Evolutionary conservation across 37 sponge, comb jelly and placozoan species (phyloP).

Genomic region (Hormiphora californensis): DNA sequence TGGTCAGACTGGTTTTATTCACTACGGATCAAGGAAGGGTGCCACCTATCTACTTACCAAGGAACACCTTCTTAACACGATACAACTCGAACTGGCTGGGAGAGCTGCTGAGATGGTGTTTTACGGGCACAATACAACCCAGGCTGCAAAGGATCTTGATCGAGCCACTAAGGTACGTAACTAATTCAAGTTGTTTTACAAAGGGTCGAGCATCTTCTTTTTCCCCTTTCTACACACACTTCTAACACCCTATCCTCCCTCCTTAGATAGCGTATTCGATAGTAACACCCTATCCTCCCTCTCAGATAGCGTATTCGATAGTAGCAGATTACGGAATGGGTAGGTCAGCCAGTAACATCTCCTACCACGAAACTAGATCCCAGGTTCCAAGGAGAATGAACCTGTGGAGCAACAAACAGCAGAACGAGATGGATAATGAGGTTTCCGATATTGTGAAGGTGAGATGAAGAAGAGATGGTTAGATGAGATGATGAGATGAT

Average conservation of each 20-base stretch:
- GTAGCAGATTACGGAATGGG: conserved; percentile 50
- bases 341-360: conserved; percentile 3
- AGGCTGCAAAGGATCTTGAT: background rate
- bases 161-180: background rate
- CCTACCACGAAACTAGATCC: conserved; percentile 3
- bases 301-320: conserved; percentile 34
- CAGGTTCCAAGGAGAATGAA: background rate
- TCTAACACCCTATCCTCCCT: background rate
- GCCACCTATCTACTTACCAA: background rate
- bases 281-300: background rate
- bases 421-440: conserved; percentile 28
- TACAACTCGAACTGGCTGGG: conserved; percentile 8
- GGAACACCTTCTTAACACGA: background rate
- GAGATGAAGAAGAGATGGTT: no score
- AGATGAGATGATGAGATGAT: no score
- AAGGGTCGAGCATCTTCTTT: background rate
- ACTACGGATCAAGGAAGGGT: conserved; percentile 21
- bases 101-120: conserved; percentile 8
- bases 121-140: background rate
- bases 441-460: conserved; percentile 8
- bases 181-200: background rate
- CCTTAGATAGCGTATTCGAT: conserved; percentile 29
- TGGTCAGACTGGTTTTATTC: background rate
- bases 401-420: conserved; percentile 41
- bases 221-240: no score